These are phyloP conservation scores for Zeus faber DNA, from an alignment of 2,113 vertebrate species.

Conservation along the genomic window DNA sequence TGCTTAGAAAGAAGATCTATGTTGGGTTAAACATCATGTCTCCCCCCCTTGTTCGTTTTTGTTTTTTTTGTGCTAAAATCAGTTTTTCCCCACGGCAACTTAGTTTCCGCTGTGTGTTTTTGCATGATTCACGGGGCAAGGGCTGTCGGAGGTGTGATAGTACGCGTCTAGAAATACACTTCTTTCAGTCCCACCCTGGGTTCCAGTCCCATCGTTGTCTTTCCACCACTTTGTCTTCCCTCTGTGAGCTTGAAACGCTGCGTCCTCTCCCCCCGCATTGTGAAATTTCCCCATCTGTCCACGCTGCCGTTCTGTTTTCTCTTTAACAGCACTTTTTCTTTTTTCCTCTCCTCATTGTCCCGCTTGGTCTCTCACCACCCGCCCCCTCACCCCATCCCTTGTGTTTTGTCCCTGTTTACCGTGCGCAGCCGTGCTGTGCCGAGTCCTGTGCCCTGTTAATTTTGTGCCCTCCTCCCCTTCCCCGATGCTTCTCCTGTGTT, in stretches of 20 bases:
- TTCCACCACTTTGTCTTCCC: constrained; percentile 31
- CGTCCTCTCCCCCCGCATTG: constrained; percentile 40
- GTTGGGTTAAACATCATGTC: too few species aligned
- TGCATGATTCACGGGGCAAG: too few species aligned
- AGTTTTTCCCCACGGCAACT: too few species aligned
- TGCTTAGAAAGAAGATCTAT: too few species aligned
- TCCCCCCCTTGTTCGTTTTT: too few species aligned
- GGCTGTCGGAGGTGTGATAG: too few species aligned
- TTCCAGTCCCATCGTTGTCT: constrained; percentile 53
- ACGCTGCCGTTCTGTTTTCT: constrained; percentile 51
- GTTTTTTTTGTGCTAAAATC: too few species aligned
- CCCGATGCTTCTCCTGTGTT: constrained; percentile 46
- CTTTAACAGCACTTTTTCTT: constrained; percentile 54
- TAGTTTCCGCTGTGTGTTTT: too few species aligned
- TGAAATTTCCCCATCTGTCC: constrained; percentile 32
- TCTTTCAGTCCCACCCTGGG: too few species aligned
- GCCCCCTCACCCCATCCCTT: constrained; percentile 25
- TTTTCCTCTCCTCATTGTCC: constrained; percentile 13
- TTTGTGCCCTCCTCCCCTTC: constrained; percentile 42
- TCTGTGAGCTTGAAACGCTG: not conserved
- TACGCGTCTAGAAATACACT: too few species aligned
- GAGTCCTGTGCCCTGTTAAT: constrained; percentile 51
- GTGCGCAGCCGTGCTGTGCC: constrained; percentile 36
- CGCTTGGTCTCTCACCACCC: constrained; percentile 26
- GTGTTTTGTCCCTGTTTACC: constrained; percentile 45